Evolutionary conservation across 1,140 invertebrate species (phyloP), one percentile per base, ranked within the genome.

Genomic region (Hylyphantes graminicola): DNA sequence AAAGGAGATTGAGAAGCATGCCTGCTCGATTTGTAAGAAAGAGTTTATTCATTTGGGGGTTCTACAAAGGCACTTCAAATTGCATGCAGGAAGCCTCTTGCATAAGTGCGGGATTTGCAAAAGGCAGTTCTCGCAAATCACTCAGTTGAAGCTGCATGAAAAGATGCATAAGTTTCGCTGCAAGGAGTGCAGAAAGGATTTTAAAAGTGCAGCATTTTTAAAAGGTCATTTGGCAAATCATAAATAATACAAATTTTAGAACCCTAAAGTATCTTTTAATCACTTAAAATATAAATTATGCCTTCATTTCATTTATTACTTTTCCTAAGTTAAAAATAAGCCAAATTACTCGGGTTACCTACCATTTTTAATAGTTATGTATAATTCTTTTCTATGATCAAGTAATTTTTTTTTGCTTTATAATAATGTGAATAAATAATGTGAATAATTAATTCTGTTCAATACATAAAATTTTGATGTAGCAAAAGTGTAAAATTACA

Each of bases 1-100:
- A 35, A 35, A 35, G 35, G 35, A 83, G 50, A 57, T 65, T n/a
- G 13, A 83, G 35, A 35, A 57, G 8, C 80, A 83, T 59, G 21
- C 57, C 65, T 83, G 80, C 35, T 54, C 59, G 7, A 13, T 65
- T 13, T 83, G 80, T 64, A 48, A 74, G n/a, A 83, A 83, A 65
- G 70, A 72, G 12, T 83, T 83, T 75, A 61, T 83, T 35, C 48
- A 64, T 51, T 67, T 83, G n/a, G 68, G 51, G 5, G 7, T 48
- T 11, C 57, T 83, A 2, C 63, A 57, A 64, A 83, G 75, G 12
- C 80, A 83, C 15, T 63, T 74, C 48, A 7, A 15, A 17, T 17
- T 17, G 9, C 80, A 83, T 65, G 64, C 55, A 54, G 79, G 79
- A 9, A 15, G 53, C 50, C 54, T 73, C 6, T 17, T 50, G 35